Evolutionary conservation across 2,888 invertebrate genomes (phyloP), one percentile per base, ranked within the genome.

Genomic region (Geophilus truncorum): DNA sequence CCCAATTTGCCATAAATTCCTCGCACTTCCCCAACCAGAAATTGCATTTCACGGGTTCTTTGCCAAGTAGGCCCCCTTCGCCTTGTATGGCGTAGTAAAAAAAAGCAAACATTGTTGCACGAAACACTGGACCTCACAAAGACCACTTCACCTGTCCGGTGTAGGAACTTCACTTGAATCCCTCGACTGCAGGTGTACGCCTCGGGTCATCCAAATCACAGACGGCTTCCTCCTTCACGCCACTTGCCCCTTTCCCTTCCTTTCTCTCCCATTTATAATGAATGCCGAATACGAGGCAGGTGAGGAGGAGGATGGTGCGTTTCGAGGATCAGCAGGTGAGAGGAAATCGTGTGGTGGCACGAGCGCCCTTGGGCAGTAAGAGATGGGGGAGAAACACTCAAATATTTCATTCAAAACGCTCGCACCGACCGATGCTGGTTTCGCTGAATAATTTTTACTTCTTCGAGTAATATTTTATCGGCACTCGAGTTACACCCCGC

Each of bases 151-250:
- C 70, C 70, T 70, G 70, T 70, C 70, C 70, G 15, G 23, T 51
- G 21, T 51, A 21, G 51, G 51, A 51, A 51, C 51, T 51, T 51
- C 51, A 51, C 51, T 51, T 18, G 51, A 51, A 51, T 70, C 28
- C 25, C 70, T 28, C 70, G 28, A 25, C 12, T 18, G 70, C 70
- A 70, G 70, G 70, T 70, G 70, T 28, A 70, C 15, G 70, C 70
- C 70, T 70, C 2, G 28, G 70, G 70, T 70, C 25, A 70, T 70
- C 70, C 23, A 70, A 70, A 70, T 70, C 70, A 70, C 70, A 70
- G 70, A 70, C 70, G 70, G 70, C 70, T 70, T 70, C 70, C 70
- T 70, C 28, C 70, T 70, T 70, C 70, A 70, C 70, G 70, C 70
- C 70, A 70, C 70, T 70, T 70, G 70, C 70, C 70, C 70, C 70